These are phyloP conservation scores for Sabellastarte sp. DNA, from an alignment of 2,888 invertebrate species.

Conservation along the genomic window DNA sequence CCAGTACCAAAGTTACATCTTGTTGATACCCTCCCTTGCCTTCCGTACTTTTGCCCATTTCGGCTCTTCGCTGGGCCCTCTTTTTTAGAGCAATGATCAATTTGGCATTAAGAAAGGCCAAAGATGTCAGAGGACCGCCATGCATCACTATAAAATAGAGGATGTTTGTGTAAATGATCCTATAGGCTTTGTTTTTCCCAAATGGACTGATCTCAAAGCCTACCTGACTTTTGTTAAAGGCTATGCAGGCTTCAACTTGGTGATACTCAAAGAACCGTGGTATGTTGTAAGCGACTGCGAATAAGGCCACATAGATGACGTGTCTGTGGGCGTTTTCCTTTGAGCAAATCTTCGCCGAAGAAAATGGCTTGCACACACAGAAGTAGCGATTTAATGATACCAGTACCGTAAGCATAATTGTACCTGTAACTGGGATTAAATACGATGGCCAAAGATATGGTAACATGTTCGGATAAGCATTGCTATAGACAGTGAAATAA, in stretches of 20 bases:
- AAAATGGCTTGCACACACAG: slow-evolving; percentile 32
- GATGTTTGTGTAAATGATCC: slow-evolving; percentile 33
- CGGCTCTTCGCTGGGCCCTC: slow-evolving; percentile 17
- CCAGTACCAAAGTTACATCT: slow-evolving; percentile 31
- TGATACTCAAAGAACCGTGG: slow-evolving; percentile 36
- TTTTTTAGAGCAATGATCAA: slow-evolving; percentile 22
- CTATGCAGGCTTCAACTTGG: slow-evolving; percentile 19
- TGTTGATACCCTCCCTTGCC: slow-evolving; percentile 24
- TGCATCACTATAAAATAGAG: slow-evolving; percentile 33
- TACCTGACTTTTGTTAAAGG: slow-evolving; percentile 13
- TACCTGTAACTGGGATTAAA: slow-evolving; percentile 31
- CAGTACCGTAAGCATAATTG: slow-evolving; percentile 31
- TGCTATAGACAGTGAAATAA: slow-evolving; percentile 10
- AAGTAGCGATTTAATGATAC: slow-evolving; percentile 34
- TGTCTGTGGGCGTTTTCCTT: slow-evolving; percentile 15
- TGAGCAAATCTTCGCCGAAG: slow-evolving; percentile 17
- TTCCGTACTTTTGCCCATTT: slow-evolving; percentile 9
- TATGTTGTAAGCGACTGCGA: slow-evolving; percentile 35
- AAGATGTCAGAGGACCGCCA: slow-evolving; percentile 30
- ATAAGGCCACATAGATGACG: slow-evolving; percentile 25
- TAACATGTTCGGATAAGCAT: slow-evolving; percentile 22
- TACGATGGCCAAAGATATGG: slow-evolving; percentile 30
- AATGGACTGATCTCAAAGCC: slow-evolving; percentile 29
- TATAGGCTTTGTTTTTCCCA: slow-evolving; percentile 26
- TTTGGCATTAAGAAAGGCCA: slow-evolving; percentile 31